phyloP scores from a whole-genome alignment of 2,888 invertebrate species.

The Chymomyza caudatula region DNA sequence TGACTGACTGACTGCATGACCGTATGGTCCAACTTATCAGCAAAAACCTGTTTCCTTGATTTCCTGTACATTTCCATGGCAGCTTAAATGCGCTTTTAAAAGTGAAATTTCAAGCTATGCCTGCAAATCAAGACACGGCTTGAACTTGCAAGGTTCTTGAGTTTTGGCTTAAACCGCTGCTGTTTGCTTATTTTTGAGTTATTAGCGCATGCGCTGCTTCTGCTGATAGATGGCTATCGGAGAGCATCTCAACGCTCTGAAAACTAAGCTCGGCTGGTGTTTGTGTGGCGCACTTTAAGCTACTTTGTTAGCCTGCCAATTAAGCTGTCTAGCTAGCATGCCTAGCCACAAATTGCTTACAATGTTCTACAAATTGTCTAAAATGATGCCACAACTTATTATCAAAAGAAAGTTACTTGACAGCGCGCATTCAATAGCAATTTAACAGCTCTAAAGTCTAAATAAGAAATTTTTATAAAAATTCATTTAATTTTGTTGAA shows the following conservation, averaged over 20 bases:
- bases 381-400: conserved; percentile 10
- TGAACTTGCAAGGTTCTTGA: neutral
- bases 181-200: conserved; percentile 35
- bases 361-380: conserved; percentile 13
- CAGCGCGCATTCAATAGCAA: neutral
- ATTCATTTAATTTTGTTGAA: neutral
- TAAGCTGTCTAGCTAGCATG: conserved; percentile 44
- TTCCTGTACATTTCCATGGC: conserved; percentile 20
- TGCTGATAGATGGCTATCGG: conserved; percentile 49
- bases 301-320: conserved; percentile 37
- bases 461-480: neutral
- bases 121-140: neutral
- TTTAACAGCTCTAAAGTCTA: neutral
- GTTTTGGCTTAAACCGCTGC: conserved; percentile 3
- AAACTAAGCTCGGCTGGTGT: conserved; percentile 15
- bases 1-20: neutral
- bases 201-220: conserved; percentile 62
- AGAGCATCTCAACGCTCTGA: conserved; percentile 58
- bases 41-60: conserved; percentile 38
- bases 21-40: conserved; percentile 16
- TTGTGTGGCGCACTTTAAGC: neutral
- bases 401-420: conserved; percentile 11
- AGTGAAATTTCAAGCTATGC: conserved; percentile 53
- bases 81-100: conserved; percentile 48
- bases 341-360: conserved; percentile 21